A percentile compares a stretch with the other conserved stretches of the same genome.
Conservation (phyloP, 2,113 vertebrate species). For the Aleadryas rufinucha region DNA sequence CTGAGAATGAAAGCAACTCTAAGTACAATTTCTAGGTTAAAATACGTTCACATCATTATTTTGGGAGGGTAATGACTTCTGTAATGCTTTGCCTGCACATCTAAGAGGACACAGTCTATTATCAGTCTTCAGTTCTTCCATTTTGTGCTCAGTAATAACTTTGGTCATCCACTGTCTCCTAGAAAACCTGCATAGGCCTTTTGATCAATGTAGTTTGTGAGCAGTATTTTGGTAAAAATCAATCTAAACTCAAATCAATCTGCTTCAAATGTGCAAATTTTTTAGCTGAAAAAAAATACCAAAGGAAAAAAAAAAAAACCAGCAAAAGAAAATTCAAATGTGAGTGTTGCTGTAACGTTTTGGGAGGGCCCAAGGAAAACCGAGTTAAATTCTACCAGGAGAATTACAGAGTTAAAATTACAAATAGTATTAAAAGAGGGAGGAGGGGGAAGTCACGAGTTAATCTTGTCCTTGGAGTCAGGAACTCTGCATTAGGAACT, state of each 20-base stretch:
- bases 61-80: background rate
- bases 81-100: background rate
- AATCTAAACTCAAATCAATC: background rate
- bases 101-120: background rate
- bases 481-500: background rate
- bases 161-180: background rate
- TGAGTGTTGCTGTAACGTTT: background rate
- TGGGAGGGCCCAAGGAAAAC: background rate
- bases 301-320: background rate
- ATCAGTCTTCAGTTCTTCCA: background rate
- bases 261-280: background rate
- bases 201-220: background rate
- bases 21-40: background rate
- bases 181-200: background rate
- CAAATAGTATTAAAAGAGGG: background rate
- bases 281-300: background rate
- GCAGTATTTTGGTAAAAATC: background rate
- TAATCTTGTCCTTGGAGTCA: background rate
- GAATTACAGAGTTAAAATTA: conserved; percentile 13
- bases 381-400: background rate
- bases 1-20: background rate
- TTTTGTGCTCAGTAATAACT: background rate
- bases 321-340: background rate
- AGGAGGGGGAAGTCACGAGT: background rate
- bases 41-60: background rate